A percentile compares a stretch with the other conserved stretches of the same genome.
These are phyloP conservation scores for Oncorhynchus tshawytscha DNA, from an alignment of 2,113 vertebrate species.

Conservation along the genomic window DNA sequence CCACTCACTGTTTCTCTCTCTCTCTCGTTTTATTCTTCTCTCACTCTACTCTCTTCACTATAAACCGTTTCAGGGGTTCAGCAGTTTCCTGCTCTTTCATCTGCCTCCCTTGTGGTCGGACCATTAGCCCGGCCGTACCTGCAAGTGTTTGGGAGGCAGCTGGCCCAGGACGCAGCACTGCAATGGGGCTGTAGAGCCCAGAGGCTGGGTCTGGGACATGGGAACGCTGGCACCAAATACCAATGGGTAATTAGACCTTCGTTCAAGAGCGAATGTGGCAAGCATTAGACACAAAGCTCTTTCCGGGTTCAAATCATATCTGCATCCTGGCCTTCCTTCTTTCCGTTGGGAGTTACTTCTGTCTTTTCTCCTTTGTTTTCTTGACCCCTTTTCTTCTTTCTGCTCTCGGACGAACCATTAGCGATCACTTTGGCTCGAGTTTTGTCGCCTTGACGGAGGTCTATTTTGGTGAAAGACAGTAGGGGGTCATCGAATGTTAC, in stretches of 20 bases:
- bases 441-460: background rate
- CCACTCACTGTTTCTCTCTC: conserved; percentile 2
- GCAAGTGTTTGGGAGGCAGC: conserved; percentile 72
- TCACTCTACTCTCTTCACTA: conserved; percentile 64
- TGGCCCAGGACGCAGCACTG: conserved; percentile 55
- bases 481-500: background rate
- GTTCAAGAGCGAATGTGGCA: conserved; percentile 74
- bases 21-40: conserved; percentile 32
- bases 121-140: conserved; percentile 80
- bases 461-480: background rate
- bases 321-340: conserved; percentile 43
- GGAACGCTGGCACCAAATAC: conserved; percentile 72
- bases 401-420: conserved; percentile 63
- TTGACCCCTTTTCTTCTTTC: conserved; percentile 47
- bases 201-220: conserved; percentile 66
- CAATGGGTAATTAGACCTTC: conserved; percentile 72
- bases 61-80: conserved; percentile 82
- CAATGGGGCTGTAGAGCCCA: conserved; percentile 55
- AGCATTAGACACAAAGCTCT: conserved; percentile 72
- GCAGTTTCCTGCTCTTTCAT: conserved; percentile 93
- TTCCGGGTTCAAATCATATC: conserved; percentile 72
- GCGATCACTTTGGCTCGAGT: background rate
- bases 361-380: conserved; percentile 15
- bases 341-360: too few species aligned
- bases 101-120: conserved; percentile 79